Evolutionary conservation across 2,113 vertebrate species (phyloP).

Genomic region (Uria lomvia): DNA sequence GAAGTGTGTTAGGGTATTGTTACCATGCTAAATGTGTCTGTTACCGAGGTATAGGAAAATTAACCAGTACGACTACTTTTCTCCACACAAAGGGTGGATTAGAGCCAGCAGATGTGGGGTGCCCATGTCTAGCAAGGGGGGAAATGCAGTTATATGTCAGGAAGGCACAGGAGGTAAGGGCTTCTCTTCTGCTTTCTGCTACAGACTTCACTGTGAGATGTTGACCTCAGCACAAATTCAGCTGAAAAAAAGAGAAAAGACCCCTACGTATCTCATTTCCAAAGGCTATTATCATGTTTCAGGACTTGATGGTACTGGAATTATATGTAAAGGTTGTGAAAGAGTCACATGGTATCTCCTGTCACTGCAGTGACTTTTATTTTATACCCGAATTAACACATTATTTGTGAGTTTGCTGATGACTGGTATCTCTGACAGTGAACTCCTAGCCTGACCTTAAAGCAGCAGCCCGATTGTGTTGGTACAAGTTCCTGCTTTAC

Average conservation of each 20-base stretch:
- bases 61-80: not conserved
- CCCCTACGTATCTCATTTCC: not conserved
- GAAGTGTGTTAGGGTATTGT: not conserved
- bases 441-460: not conserved
- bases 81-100: not conserved
- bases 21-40: not conserved
- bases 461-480: accelerated
- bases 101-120: not conserved
- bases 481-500: not conserved
- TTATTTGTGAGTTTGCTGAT: not conserved
- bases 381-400: not conserved
- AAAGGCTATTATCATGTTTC: not conserved
- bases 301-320: not conserved
- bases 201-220: not conserved
- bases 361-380: not conserved
- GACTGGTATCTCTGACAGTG: not conserved
- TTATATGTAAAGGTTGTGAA: not conserved
- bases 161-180: not conserved
- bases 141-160: not conserved
- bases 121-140: not conserved
- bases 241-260: not conserved
- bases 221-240: not conserved
- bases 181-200: not conserved
- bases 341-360: not conserved
- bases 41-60: not conserved